Conservation (phyloP, 2,888 invertebrate genomes). For the Lochmaea capreae region DNA sequence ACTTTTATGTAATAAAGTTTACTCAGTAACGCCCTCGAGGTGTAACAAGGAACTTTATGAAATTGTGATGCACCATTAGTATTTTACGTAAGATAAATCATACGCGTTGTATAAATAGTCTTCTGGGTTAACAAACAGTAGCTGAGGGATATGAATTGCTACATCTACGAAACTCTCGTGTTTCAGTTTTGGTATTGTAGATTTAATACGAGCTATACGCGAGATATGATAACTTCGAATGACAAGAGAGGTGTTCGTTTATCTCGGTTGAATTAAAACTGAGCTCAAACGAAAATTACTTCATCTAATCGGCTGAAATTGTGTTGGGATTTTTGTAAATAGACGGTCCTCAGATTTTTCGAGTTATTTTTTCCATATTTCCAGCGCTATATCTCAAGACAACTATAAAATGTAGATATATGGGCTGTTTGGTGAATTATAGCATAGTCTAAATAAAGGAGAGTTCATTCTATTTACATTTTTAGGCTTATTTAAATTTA, state of each 20-base stretch:
- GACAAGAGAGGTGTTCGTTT: background rate
- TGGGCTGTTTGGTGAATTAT: too few relatives aligned
- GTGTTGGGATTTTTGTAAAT: too few relatives aligned
- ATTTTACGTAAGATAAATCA: conserved; percentile 22
- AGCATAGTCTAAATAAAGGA: too few relatives aligned
- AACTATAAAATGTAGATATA: too few relatives aligned
- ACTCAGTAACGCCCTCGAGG: conserved; percentile 4
- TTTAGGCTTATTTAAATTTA: too few relatives aligned
- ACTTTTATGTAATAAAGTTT: background rate
- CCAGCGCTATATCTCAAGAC: too few relatives aligned
- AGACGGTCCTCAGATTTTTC: too few relatives aligned
- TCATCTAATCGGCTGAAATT: too few relatives aligned
- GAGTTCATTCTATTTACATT: too few relatives aligned
- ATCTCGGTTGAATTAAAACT: too few relatives aligned
- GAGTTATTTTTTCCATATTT: too few relatives aligned
- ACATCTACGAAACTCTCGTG: conserved; percentile 1
- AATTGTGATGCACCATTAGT: conserved; percentile 20
- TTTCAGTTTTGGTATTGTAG: conserved; percentile 17
- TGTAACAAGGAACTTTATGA: conserved; percentile 2
- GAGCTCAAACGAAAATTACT: too few relatives aligned
- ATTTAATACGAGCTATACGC: conserved; percentile 13
- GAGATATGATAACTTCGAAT: background rate
- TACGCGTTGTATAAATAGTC: background rate
- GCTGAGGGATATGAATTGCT: conserved; percentile 23
- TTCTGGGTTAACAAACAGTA: conserved; percentile 13